Evolutionary conservation across 2,888 invertebrate species (phyloP), one percentile per base, ranked within the genome.

Genomic region (Conistra vaccinii): DNA sequence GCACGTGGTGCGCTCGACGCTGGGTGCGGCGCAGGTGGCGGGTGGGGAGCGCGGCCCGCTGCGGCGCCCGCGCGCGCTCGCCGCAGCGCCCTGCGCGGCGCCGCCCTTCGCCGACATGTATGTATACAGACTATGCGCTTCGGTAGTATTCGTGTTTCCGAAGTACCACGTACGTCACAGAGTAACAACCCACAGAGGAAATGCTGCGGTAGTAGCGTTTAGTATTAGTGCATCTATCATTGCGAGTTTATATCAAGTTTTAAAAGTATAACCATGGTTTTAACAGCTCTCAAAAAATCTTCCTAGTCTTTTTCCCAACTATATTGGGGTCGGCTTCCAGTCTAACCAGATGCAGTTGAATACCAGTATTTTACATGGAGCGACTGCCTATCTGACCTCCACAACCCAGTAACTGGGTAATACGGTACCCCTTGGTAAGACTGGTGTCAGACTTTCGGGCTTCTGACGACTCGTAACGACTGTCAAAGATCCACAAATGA

Each of bases 1-100:
- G 95, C 94, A 95, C 85, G 90, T 95, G 80, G 87, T 89, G 57
- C 93, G 94, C 6, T 90, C 92, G n/a, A 92, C 92, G 20, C 87
- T 95, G n/a, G 90, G 92, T 29, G 89, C 93, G 6, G 94, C 94
- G 65, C 94, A 93, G 76, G 90, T 89, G 3, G 85, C 85, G 6
- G 78, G 71, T 7, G 86, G 80, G 9, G 90, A 89, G 4, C 61
- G 73, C 5, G 89, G 85, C 3, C 76, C 78, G 1, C 86, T 78
- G 53, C 89, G 91, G 0, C 93, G 95, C 6, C 95, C 95, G 35
- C 89, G 91, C 9, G 78, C 89, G 0, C 89, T 94, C 48, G 77
- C 86, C 10, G 66, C 87, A 2, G 73, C 85, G 0, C 94, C 92
- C 4, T 82, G 87, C 51, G 83, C 87, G 3, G 70, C 89, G 0